A percentile compares a stretch with the other conserved stretches of the same genome.
These are phyloP conservation scores for Chrysolina americana DNA, from an alignment of 2,888 invertebrate species.

Conservation along the genomic window DNA sequence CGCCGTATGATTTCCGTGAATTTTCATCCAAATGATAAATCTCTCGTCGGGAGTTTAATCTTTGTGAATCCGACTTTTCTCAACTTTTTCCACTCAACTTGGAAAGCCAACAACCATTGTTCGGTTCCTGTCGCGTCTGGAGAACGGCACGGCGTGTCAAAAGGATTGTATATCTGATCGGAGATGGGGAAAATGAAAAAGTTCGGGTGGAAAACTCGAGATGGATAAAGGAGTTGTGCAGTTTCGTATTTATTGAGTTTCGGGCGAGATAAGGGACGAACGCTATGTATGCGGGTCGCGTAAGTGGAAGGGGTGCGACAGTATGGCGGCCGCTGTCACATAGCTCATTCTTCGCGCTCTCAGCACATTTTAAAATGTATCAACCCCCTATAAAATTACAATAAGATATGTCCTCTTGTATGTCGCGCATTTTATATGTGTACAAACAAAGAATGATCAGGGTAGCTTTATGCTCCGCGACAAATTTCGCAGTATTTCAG, in stretches of 20 bases:
- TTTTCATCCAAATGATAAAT: slow-evolving; percentile 34
- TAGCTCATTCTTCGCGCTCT: slow-evolving; percentile 70
- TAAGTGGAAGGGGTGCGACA: slow-evolving; percentile 68
- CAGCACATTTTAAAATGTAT: slow-evolving; percentile 71
- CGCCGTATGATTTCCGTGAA: background rate
- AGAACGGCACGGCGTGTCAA: slow-evolving; percentile 44
- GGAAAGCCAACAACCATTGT: slow-evolving; percentile 41
- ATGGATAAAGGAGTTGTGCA: slow-evolving; percentile 66
- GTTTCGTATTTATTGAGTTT: slow-evolving; percentile 69
- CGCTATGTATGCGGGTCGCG: slow-evolving; percentile 68
- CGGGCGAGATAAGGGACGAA: slow-evolving; percentile 66
- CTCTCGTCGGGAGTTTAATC: slow-evolving; percentile 26
- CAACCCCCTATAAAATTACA: slow-evolving; percentile 70
- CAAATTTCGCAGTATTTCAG: background rate
- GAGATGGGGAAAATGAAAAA: slow-evolving; percentile 66
- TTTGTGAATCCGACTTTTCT: slow-evolving; percentile 25
- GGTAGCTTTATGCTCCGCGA: slow-evolving; percentile 2
- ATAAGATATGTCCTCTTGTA: slow-evolving; percentile 66
- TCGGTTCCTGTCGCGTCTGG: slow-evolving; percentile 48
- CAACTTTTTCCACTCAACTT: slow-evolving; percentile 36
- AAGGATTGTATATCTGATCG: slow-evolving; percentile 62
- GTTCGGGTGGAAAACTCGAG: slow-evolving; percentile 63
- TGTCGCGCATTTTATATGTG: slow-evolving; percentile 58
- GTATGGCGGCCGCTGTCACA: slow-evolving; percentile 70
- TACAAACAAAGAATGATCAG: slow-evolving; percentile 55